Base-by-base conservation (phyloP, 2,888 invertebrate species). In the Sinopyrophorus schimmeli region DNA sequence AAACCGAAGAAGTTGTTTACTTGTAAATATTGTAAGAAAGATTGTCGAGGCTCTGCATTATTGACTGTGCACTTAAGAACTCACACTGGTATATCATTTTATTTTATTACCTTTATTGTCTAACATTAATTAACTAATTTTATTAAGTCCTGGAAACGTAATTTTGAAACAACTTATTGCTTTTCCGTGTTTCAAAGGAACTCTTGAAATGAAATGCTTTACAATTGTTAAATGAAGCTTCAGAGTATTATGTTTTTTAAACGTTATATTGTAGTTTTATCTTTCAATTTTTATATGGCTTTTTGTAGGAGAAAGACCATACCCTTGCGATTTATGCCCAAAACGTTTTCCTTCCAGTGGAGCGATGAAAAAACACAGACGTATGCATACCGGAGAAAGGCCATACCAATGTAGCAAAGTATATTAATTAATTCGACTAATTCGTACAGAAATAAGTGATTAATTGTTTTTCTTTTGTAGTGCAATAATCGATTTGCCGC, bases 401-500 rank as follows among this genome's bases (percentile, higher is more conserved):
- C 87, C 87, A 15, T 87, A 79, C 66, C 72, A 77, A 32, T 88
- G 87, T 53, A 58, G 57, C 37, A 56, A 67, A 61, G 73, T 73
- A 26, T 18, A 5, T 7, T 31, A 24, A 9, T 14, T 4, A 4
- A 3, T 2, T 15, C 15, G 24, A 24, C 24, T 1, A 2, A 18
- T 18, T 16, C 35, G 32, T 10, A 32, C 11, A 27, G 24, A n/a
- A n/a, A n/a, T 32, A 30, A 28, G 26, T 20, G 20, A 16, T 39
- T 30, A 30, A 31, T 54, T 35, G 2, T 20, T 18, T 20, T 9
- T 17, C 1, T 34, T 10, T 67, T 74, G 39, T 70, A 89, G 88
- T 92, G 91, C 63, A 80, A 80, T 23, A 85, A 85, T 69, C 80
- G 80, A 40, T 91, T 92, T 64, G 86, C 84, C 39, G 90, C 92